Percentiles rank a stretch among this genome's conserved stretches.
phyloP scores from a whole-genome alignment of 1,140 invertebrate species.

The Trigoniulus corallinus region DNA sequence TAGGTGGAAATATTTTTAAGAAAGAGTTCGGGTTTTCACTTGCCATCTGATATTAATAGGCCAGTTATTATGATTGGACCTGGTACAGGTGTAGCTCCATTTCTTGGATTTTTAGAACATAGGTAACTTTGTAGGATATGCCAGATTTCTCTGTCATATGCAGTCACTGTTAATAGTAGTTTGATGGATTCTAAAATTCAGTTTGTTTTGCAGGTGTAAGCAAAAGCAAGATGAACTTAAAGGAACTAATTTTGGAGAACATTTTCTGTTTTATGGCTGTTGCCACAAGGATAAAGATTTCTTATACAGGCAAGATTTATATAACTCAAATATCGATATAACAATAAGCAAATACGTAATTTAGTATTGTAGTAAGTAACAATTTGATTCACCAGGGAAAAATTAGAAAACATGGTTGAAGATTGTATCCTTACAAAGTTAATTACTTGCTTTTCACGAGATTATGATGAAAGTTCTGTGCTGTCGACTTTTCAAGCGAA shows the following conservation, averaged over 20 bases:
- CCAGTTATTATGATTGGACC: constrained; percentile 61
- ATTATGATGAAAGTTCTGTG: constrained; percentile 27
- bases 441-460: constrained; percentile 44
- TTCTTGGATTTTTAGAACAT: constrained; percentile 35
- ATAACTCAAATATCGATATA: neutral
- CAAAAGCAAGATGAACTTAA: constrained; percentile 25
- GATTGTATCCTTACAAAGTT: constrained; percentile 34
- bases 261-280: constrained; percentile 58
- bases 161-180: neutral
- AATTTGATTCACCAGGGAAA: constrained; percentile 19
- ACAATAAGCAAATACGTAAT: constrained; percentile 2
- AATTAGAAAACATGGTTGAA: constrained; percentile 35
- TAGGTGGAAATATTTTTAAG: constrained; percentile 42
- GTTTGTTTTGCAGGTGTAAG: neutral
- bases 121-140: constrained; percentile 16
- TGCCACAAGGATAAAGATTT: constrained; percentile 45
- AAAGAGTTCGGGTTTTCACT: constrained; percentile 37
- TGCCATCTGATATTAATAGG: constrained; percentile 30
- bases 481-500: no score
- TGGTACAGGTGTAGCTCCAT: constrained; percentile 69
- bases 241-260: constrained; percentile 23
- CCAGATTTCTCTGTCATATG: neutral
- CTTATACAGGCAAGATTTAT: constrained; percentile 29
- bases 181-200: neutral
- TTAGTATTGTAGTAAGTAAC: neutral